Base-by-base conservation (phyloP, 2,888 invertebrate species). In the Macaria notata region DNA sequence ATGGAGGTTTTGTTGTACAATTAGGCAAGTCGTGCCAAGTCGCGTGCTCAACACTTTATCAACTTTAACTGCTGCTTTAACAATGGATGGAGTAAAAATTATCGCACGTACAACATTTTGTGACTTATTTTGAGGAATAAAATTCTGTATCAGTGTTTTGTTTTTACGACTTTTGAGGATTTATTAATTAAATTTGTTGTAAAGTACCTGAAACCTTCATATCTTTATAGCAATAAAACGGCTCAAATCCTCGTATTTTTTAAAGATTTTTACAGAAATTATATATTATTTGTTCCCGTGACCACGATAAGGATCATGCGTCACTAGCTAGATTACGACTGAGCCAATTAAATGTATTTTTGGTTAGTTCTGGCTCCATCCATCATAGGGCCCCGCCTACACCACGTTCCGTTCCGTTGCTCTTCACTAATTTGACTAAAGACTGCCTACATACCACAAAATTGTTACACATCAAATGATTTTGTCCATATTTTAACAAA, bases 331-430 rank as follows among this genome's bases (percentile, higher is more conserved):
- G 71, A 71, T 76, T 79, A 83, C 79, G 79, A 78, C 79, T 83
- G 86, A 85, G 83, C 86, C 86, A 87, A 87, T 87, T 88, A 86
- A 80, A 77, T 79, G 78, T 78, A 78, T 82, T 88, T 88, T 88
- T 84, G 82, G 83, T 81, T 77, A 78, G 81, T 80, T 75, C 71
- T 71, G 73, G 69, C 72, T 75, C 76, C 84, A 87, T 88, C 84
- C 83, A 87, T 88, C 86, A 88, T 77, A 48, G 62, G 68, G 78
- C 81, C 80, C 82, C 88, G 86, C 87, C 85, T 80, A 71, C 63
- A 56, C 56, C 67, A 19, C 70, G 81, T 82, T 81, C 81, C 81
- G 73, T 74, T 73, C 68, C 72, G 75, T 70, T 78, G 76, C 73
- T 70, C 62, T 59, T 62, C 69, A 72, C 72, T 68, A 68, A 65